Evolutionary conservation across 2,888 invertebrate genomes (phyloP).

Genomic region (Tineola bisselliella): DNA sequence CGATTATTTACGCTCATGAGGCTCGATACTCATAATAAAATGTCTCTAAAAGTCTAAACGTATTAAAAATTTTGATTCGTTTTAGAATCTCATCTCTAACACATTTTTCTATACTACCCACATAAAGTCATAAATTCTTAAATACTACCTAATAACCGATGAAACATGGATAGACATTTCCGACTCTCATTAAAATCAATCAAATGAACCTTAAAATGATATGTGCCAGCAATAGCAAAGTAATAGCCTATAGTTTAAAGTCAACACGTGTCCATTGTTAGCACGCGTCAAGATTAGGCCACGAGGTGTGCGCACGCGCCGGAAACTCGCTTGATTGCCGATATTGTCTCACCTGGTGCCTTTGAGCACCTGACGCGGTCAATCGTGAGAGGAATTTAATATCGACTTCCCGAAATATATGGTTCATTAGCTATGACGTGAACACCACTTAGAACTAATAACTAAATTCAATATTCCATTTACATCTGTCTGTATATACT

Average conservation of each 20-base stretch:
- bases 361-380: constrained; percentile 26
- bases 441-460: not conserved
- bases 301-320: constrained; percentile 39
- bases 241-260: constrained; percentile 13
- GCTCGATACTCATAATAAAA: not conserved
- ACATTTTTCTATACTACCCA: not conserved
- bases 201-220: not conserved
- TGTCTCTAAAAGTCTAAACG: no score
- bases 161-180: not conserved
- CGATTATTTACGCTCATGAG: constrained; percentile 22
- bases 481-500: not conserved
- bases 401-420: constrained; percentile 24
- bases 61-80: no score
- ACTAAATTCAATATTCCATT: not conserved
- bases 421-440: not conserved
- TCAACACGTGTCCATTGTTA: constrained; percentile 37
- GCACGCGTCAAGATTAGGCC: constrained; percentile 20
- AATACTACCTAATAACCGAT: not conserved
- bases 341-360: constrained; percentile 13
- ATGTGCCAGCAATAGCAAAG: not conserved
- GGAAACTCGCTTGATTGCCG: constrained; percentile 22
- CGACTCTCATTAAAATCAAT: constrained; percentile 1
- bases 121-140: not conserved
- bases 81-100: no score
- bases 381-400: constrained; percentile 38